Evolutionary conservation across 1,140 invertebrate genomes (phyloP).

Genomic region (Elysia chlorotica): DNA sequence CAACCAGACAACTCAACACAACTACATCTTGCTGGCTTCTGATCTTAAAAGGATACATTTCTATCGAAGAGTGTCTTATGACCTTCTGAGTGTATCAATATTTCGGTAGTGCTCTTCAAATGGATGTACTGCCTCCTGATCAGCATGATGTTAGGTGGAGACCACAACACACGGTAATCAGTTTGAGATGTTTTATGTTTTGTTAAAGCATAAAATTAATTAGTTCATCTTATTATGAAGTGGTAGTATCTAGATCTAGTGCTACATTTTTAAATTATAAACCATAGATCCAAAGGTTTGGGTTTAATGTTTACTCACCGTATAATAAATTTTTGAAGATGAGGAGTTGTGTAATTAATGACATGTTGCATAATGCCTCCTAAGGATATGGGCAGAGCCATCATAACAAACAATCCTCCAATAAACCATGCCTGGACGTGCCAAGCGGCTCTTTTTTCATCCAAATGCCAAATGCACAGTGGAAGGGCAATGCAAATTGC

Average conservation of each 20-base stretch:
- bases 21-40: too few species aligned
- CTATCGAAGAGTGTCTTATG: too few species aligned
- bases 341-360: slow-evolving; percentile 90
- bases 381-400: slow-evolving; percentile 88
- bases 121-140: too few species aligned
- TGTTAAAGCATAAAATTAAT: background rate
- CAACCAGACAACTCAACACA: too few species aligned
- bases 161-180: background rate
- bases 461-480: slow-evolving; percentile 73
- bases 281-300: background rate
- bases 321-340: slow-evolving; percentile 89
- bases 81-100: too few species aligned
- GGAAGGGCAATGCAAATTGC: slow-evolving; percentile 83
- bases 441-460: slow-evolving; percentile 46
- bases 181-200: background rate
- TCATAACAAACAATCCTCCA: slow-evolving; percentile 86
- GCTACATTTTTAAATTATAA: background rate
- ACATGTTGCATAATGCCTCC: slow-evolving; percentile 95
- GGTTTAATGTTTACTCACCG: slow-evolving; percentile 68
- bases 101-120: too few species aligned
- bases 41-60: too few species aligned
- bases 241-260: background rate
- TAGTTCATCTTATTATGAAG: background rate
- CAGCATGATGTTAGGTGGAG: too few species aligned
- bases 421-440: slow-evolving; percentile 74